Evolutionary conservation across 2,113 vertebrate species (phyloP), one percentile per base, ranked within the genome.

Genomic region (Nansenia antarctica): DNA sequence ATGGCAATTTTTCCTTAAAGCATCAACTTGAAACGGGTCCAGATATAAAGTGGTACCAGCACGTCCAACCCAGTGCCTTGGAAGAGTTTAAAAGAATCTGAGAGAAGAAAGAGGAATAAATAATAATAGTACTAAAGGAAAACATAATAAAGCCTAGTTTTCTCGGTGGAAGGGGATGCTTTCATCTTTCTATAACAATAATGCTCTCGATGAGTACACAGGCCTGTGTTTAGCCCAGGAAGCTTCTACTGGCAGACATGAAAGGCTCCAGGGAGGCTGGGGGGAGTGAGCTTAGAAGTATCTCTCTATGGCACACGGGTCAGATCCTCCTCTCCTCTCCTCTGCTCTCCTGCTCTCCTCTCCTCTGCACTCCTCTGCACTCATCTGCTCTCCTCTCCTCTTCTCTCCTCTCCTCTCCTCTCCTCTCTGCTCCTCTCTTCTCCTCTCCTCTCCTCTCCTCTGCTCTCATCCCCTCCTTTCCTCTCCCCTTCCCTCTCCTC

Each of bases 111-210:
- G 75, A 84, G 73, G 81, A 76, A 89, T 90, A 88, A 89, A 91
- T 88, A 92, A 91, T 91, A 90, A 89, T 82, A 87, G 86, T 78
- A 79, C 85, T 83, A 80, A 84, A 82, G 82, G 87, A 81, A 82
- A 82, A 78, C 81, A 88, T 89, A 89, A 89, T 90, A 87, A 88
- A 87, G 81, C 78, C 79, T 79, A 74, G 80, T 86, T 90, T 90
- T 90, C 78, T 83, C 81, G 71, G 74, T 79, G 77, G 85, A 84
- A 77, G 73, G 80, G 77, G 65, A 32, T 70, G 81, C 90, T 90
- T 92, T 91, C 89, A 91, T 91, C 91, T 91, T 80, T 84, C 86
- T 85, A 77, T 87, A 84, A 90, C 88, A 90, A 85, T 91, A 83
- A 88, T 91, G 85, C 79, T 87, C 81, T 90, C 86, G 88, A 87